phyloP scores from a whole-genome alignment of 2,797 vertebrate species.

The Cyclura pinguis region DNA sequence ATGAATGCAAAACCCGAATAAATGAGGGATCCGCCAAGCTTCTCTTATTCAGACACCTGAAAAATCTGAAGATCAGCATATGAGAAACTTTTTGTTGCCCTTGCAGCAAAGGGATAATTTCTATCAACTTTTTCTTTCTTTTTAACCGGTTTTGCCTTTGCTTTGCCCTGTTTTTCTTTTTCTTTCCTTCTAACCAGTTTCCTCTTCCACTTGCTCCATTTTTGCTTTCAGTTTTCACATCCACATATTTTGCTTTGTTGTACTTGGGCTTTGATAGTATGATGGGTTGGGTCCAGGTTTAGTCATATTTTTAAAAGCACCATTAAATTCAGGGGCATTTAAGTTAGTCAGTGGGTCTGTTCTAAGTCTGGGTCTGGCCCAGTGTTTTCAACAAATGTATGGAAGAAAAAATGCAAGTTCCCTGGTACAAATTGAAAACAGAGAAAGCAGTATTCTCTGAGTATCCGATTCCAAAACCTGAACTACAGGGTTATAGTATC shows the following conservation, averaged over 20 bases:
- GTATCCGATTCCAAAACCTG: background rate
- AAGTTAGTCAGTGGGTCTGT: background rate
- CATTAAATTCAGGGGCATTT: background rate
- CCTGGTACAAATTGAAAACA: background rate
- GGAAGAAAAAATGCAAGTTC: background rate
- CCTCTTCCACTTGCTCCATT: background rate
- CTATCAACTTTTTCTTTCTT: background rate
- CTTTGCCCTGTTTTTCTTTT: background rate
- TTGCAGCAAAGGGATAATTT: slow-evolving; percentile 16
- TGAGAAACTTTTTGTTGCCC: background rate
- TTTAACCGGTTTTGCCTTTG: background rate
- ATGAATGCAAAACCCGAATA: slow-evolving; percentile 3
- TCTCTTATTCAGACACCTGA: background rate
- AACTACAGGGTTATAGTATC: background rate
- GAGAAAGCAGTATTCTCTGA: background rate
- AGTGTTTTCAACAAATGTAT: background rate
- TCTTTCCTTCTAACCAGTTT: background rate
- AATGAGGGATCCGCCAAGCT: background rate
- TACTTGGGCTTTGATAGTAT: no score
- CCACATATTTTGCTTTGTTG: background rate
- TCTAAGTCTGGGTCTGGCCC: background rate
- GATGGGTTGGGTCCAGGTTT: background rate
- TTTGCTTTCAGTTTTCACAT: background rate
- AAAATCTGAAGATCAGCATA: background rate
- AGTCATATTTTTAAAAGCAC: background rate